Evolutionary conservation across 2,113 vertebrate species (phyloP), one percentile per base, ranked within the genome.

Genomic region (Stigmatopora nigra): DNA sequence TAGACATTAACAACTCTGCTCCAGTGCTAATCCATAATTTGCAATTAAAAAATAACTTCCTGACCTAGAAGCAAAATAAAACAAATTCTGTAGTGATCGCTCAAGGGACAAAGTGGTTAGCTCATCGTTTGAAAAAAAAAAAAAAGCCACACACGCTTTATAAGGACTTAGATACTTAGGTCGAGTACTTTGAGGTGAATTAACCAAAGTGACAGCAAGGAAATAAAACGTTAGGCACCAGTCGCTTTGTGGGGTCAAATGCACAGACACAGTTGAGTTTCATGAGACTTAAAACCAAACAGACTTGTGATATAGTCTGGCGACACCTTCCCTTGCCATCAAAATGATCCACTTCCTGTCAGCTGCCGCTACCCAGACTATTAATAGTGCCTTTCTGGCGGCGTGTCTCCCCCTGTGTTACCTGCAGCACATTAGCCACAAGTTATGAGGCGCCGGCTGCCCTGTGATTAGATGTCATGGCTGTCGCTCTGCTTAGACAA

Each of bases 391-490:
- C 49, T 67, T 70, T 63, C 67, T 63, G 64, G 74, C n/a, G 3
- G 35, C 5, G 45, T 62, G 70, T 78, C 68, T 75, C 66, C 67
- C 46, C 73, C 72, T 67, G 77, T 67, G 74, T 68, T 56, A 73
- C 87, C 84, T 69, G 86, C 58, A 65, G 78, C 71, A 12, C 73
- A 75, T 87, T 89, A 65, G 87, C 2, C 53, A 86, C 89, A 92
- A 93, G 92, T 91, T 92, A 92, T 89, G 91, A 88, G 77, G 88
- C 84, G 88, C 86, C 91, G 89, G 89, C 84, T 47, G 69, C 61
- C 82, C 80, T 90, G 92, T 92, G 92, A 94, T 92, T 87, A 93
- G 91, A 91, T 91, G 90, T 92, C 93, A 91, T 81, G 76, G 89
- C 87, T 90, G 89, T 91, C 93, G 90, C 91, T 92, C 91, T 90